A percentile compares a stretch with the other conserved stretches of the same genome.
Conservation (phyloP, 1,140 invertebrate species). For the Zaprionus africanus region DNA sequence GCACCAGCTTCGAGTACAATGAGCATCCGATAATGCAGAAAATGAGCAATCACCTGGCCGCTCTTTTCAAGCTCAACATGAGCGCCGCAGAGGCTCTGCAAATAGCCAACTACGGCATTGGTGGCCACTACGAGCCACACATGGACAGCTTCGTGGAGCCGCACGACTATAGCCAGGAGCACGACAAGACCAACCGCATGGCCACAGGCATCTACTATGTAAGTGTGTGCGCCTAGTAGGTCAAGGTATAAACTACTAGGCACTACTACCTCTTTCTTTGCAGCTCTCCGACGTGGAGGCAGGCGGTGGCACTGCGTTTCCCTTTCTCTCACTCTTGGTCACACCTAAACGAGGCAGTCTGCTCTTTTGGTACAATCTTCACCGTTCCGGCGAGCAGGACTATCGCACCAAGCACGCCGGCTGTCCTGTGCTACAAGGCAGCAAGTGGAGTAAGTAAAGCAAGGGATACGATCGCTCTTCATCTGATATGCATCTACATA, state of each 20-base stretch:
- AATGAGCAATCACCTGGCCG: conserved; percentile 89
- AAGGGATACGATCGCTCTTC: background rate
- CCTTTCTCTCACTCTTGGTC: conserved; percentile 89
- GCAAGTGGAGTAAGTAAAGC: conserved; percentile 92
- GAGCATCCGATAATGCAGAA: conserved; percentile 91
- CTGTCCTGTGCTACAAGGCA: conserved; percentile 97
- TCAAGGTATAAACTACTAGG: no score
- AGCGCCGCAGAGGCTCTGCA: conserved; percentile 96
- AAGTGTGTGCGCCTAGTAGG: conserved; percentile 72
- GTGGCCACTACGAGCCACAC: conserved; percentile 99
- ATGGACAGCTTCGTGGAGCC: conserved; percentile 90
- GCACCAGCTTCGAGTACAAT: conserved; percentile 94
- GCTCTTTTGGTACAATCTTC: conserved; percentile 98
- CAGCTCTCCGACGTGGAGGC: conserved; percentile 95
- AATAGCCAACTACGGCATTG: conserved; percentile 99
- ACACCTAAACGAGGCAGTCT: conserved; percentile 94
- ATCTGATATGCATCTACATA: background rate
- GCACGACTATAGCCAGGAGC: conserved; percentile 85
- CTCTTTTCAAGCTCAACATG: conserved; percentile 93
- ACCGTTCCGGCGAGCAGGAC: conserved; percentile 95
- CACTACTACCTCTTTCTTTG: conserved; percentile 36
- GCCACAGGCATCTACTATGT: conserved; percentile 94
- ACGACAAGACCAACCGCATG: conserved; percentile 93
- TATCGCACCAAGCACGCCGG: conserved; percentile 96
- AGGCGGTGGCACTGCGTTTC: conserved; percentile 96